Base-by-base conservation (phyloP, 2,113 vertebrate genomes). In the Eleginops maclovinus region DNA sequence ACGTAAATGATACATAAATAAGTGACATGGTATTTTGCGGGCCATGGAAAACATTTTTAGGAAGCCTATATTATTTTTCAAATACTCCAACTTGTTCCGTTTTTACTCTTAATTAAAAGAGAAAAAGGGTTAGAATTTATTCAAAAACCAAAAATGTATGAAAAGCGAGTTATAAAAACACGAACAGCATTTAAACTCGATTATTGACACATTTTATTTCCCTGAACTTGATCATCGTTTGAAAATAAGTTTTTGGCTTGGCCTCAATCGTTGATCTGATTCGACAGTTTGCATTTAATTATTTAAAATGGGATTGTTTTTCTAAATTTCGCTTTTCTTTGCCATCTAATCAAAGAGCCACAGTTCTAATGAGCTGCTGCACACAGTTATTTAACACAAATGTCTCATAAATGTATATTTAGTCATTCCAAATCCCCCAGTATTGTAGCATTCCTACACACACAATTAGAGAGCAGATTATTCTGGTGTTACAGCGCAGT, bases 381-480 rank as follows among this genome's bases (percentile, higher is more conserved):
- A 16, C 43, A 2, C n/a, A 9, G 15, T 55, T 11, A 26, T 69
- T 55, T 19, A 24, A 53, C 11, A 70, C 31, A 12, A 24, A 36
- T 36, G 31, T 36, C 31, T 36, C 6, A n/a, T 56, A 13, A n/a
- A 55, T 21, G 21, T 70, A 21, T 49, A 40, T 43, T 49, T 51
- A 31, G 49, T 28, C 0, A 9, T 15, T 62, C 50, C 4, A 31
- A 4, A 40, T 24, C 43, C 4, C 16, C 14, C 41, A 26, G 49
- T 54, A 2, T 6, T 36, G 58, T 28, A 24, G 21, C 63, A 59
- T 58, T 31, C 54, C 53, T 21, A 36, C 56, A 59, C 67, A 58
- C 68, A 60, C 67, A 79, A 46, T 72, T 54, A 64, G 55, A 75
- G 58, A 49, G 3, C 26, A 49, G 66, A 68, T 70, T 59, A 60